Conservation (phyloP, 1,140 invertebrate genomes). For the Bombus confusus region DNA sequence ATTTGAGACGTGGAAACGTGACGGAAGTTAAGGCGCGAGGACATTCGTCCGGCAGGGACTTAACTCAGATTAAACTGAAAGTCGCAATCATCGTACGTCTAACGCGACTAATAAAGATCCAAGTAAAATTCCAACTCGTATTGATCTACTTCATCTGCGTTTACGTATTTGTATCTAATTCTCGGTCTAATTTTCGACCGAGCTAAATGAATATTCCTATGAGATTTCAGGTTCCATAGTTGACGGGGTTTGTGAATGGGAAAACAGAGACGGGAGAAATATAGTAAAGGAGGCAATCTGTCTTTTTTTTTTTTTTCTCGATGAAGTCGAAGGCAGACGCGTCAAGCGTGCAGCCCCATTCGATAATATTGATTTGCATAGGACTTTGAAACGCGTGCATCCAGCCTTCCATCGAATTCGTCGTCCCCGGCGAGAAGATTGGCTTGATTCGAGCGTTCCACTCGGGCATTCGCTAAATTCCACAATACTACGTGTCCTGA, state of each 20-base stretch:
- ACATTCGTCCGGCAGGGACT: neutral
- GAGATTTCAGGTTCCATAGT: neutral
- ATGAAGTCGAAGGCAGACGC: neutral
- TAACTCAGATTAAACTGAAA: neutral
- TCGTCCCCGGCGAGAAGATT: conserved; percentile 20
- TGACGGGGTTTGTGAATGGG: neutral
- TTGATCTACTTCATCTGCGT: neutral
- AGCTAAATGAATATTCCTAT: neutral
- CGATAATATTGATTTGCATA: conserved; percentile 26
- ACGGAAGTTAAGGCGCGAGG: neutral
- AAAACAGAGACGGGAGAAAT: neutral
- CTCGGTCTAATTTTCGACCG: no score
- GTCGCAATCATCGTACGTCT: neutral
- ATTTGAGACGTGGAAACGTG: no score
- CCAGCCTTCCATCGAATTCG: conserved; percentile 1
- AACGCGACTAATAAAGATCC: neutral
- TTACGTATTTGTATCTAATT: no score
- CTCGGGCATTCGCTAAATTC: conserved; percentile 15
- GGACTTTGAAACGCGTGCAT: conserved; percentile 1
- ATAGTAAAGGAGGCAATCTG: neutral
- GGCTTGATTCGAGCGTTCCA: conserved; percentile 45
- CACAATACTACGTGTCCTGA: conserved; percentile 31
- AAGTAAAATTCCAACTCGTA: neutral
- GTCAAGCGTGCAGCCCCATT: neutral
- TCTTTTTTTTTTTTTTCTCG: neutral